A percentile compares a stretch with the other conserved stretches of the same genome.
phyloP scores from a whole-genome alignment of 2,113 vertebrate genomes.

The Trogon surrucura region DNA sequence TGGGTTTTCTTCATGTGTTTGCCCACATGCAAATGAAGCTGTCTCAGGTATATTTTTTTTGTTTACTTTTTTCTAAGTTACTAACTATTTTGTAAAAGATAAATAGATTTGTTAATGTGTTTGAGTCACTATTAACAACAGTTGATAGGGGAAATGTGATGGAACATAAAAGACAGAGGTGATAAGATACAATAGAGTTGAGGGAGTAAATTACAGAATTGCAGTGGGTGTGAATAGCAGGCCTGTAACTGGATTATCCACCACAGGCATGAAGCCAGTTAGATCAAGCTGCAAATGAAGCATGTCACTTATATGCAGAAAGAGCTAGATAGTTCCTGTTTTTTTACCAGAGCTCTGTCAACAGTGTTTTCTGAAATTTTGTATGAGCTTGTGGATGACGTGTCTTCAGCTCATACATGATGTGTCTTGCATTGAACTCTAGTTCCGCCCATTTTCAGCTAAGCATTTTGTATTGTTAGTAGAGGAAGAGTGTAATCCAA shows the following conservation, averaged over 20 bases:
- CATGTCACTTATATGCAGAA: neutral
- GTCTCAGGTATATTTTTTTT: constrained; percentile 84
- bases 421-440: neutral
- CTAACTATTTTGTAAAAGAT: neutral
- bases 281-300: neutral
- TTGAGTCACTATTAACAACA: neutral
- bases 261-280: neutral
- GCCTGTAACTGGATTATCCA: neutral
- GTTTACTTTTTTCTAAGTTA: neutral
- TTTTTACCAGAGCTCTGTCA: neutral
- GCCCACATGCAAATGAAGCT: constrained; percentile 99
- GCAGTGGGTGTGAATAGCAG: neutral
- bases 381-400: neutral
- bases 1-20: constrained; percentile 96
- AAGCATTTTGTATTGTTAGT: neutral
- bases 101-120: neutral
- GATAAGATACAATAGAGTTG: neutral
- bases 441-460: neutral
- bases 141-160: neutral
- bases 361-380: neutral
- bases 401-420: neutral
- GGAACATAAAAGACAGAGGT: neutral
- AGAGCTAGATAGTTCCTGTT: rapidly evolving
- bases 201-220: neutral
- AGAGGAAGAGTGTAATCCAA: neutral